A percentile compares a stretch with the other conserved stretches of the same genome.
Evolutionary conservation across 2,888 invertebrate species (phyloP).

Genomic region (Tipula helvola): DNA sequence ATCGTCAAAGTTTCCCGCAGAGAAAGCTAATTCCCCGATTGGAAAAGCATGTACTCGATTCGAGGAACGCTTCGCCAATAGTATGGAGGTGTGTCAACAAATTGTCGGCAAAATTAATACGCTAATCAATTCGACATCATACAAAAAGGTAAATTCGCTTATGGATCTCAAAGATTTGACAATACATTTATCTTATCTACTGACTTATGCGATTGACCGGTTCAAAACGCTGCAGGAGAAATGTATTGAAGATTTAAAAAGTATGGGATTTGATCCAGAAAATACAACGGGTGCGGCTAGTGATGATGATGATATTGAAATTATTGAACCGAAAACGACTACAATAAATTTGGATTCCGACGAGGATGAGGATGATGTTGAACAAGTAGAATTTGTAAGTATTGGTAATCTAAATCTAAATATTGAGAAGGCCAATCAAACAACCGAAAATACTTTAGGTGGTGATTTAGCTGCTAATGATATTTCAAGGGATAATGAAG

Average conservation of each 20-base stretch:
- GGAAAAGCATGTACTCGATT: slow-evolving; percentile 29
- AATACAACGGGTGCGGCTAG: slow-evolving; percentile 22
- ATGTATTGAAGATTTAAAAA: slow-evolving; percentile 31
- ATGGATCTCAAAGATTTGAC: slow-evolving; percentile 34
- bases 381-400: neutral
- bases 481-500: too few species aligned
- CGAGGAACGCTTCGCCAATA: slow-evolving; percentile 31
- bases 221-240: slow-evolving; percentile 34
- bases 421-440: too few species aligned
- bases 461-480: too few species aligned
- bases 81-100: slow-evolving; percentile 34
- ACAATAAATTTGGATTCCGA: slow-evolving; percentile 34
- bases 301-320: slow-evolving; percentile 34
- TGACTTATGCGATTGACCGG: slow-evolving; percentile 33
- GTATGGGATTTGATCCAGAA: slow-evolving; percentile 29
- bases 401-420: neutral
- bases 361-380: slow-evolving; percentile 17
- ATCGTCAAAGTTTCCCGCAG: slow-evolving; percentile 22
- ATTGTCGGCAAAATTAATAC: slow-evolving; percentile 33
- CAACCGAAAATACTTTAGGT: too few species aligned
- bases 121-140: slow-evolving; percentile 31
- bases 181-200: slow-evolving; percentile 33
- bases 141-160: slow-evolving; percentile 30
- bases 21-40: slow-evolving; percentile 21
- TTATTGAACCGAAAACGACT: slow-evolving; percentile 34